These are phyloP conservation scores for Timandra comae DNA, from an alignment of 2,888 invertebrate species.

Conservation along the genomic window DNA sequence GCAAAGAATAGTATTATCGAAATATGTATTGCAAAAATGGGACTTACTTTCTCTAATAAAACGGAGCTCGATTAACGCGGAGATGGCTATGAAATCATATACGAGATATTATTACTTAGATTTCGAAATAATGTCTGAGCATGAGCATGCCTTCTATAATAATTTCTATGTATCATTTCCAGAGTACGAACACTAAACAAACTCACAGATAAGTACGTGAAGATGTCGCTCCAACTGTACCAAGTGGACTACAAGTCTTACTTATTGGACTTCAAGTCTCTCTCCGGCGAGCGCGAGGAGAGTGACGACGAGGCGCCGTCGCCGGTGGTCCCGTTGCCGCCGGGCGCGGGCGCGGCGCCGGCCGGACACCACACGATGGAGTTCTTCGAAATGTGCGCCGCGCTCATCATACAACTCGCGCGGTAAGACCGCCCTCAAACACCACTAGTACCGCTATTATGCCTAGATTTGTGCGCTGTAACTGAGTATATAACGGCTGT, in stretches of 20 bases:
- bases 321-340: conserved; percentile 32
- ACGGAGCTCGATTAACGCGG: too few species aligned
- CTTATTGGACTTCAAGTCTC: conserved; percentile 97
- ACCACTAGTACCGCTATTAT: too few species aligned
- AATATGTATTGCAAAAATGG: too few species aligned
- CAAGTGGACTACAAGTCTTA: conserved; percentile 99
- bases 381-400: conserved; percentile 99
- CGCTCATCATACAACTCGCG: conserved; percentile 97
- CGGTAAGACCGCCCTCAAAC: conserved; percentile 83
- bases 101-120: too few species aligned
- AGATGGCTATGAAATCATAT: too few species aligned
- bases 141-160: too few species aligned
- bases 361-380: conserved; percentile 95
- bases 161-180: too few species aligned
- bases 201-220: conserved; percentile 89
- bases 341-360: conserved; percentile 23
- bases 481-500: too few species aligned
- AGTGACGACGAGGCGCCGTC: conserved; percentile 49
- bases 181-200: conserved; percentile 94
- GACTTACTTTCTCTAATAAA: too few species aligned
- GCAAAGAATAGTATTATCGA: too few species aligned
- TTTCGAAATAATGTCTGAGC: too few species aligned
- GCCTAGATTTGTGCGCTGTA: too few species aligned
- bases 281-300: conserved; percentile 85
- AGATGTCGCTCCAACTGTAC: conserved; percentile 99